Conservation (phyloP, 2,797 vertebrate genomes). For the Tangara arthus region DNA sequence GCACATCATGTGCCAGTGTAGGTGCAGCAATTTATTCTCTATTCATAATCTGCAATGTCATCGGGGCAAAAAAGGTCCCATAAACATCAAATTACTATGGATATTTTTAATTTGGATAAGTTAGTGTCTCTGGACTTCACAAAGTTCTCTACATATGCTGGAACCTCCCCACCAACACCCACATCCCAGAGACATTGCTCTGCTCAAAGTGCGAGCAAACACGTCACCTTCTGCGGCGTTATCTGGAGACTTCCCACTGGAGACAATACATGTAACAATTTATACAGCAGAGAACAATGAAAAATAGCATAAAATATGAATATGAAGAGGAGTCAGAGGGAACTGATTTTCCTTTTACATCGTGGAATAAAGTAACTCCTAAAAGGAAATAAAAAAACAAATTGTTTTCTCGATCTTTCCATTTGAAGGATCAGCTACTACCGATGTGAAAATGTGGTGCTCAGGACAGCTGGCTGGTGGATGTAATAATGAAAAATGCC, state of each 20-base stretch:
- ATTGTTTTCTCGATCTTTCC: accelerated
- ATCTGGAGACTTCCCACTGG: not conserved
- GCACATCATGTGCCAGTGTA: not conserved
- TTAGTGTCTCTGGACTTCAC: not conserved
- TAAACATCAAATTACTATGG: not conserved
- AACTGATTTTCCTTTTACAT: not conserved
- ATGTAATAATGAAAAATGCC: not conserved
- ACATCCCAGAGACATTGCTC: not conserved
- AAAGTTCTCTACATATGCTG: not conserved
- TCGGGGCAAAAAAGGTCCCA: not conserved
- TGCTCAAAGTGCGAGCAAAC: not conserved
- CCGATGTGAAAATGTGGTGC: not conserved
- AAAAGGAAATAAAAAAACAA: not conserved
- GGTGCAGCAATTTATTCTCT: not conserved
- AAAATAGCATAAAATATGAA: not conserved
- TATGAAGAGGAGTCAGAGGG: not conserved
- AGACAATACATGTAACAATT: not conserved
- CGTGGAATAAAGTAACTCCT: accelerated
- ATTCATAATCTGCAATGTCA: not conserved
- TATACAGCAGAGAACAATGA: not conserved
- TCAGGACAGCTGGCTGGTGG: not conserved
- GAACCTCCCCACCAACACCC: not conserved
- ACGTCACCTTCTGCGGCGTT: accelerated
- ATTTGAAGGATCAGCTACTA: not conserved
- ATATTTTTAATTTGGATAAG: not conserved